Conservation (phyloP, 2,797 vertebrate species). For the Halcyon leucocephala region DNA sequence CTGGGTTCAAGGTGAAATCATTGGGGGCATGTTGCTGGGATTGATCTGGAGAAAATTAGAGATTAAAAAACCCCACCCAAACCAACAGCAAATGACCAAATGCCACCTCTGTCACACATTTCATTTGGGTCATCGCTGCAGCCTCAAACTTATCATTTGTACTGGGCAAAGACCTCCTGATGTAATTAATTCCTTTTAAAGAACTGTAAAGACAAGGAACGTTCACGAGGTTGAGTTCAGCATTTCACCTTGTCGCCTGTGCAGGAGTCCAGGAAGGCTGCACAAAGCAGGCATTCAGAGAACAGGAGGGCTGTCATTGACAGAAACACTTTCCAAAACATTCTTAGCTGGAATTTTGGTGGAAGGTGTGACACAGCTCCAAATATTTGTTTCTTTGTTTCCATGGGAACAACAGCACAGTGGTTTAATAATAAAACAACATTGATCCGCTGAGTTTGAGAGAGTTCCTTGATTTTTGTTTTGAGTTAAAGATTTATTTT, state of each 20-base stretch:
- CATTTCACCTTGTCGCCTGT: slow-evolving; percentile 48
- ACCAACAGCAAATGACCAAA: not conserved
- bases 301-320: slow-evolving; percentile 73
- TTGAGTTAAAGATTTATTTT: slow-evolving; percentile 40
- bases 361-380: slow-evolving; percentile 90
- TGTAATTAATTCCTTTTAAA: not conserved
- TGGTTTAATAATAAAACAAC: slow-evolving; percentile 81
- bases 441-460: slow-evolving; percentile 61
- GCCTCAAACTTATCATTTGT: not conserved
- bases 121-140: not conserved
- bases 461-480: slow-evolving; percentile 53
- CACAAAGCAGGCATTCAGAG: slow-evolving; percentile 81
- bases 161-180: not conserved
- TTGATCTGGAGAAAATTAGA: not conserved
- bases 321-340: slow-evolving; percentile 88
- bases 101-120: fast-evolving
- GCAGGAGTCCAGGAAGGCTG: slow-evolving; percentile 50
- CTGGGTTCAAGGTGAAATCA: slow-evolving; percentile 18
- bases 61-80: not conserved
- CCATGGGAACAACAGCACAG: slow-evolving; percentile 84
- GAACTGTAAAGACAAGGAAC: slow-evolving; percentile 46
- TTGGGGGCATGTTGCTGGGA: not conserved
- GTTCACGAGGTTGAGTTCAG: slow-evolving; percentile 19
- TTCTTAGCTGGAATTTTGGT: slow-evolving; percentile 86
- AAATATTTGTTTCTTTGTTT: slow-evolving; percentile 94